Conservation (phyloP, 2,113 vertebrate species). For the Nesoenas mayeri region DNA sequence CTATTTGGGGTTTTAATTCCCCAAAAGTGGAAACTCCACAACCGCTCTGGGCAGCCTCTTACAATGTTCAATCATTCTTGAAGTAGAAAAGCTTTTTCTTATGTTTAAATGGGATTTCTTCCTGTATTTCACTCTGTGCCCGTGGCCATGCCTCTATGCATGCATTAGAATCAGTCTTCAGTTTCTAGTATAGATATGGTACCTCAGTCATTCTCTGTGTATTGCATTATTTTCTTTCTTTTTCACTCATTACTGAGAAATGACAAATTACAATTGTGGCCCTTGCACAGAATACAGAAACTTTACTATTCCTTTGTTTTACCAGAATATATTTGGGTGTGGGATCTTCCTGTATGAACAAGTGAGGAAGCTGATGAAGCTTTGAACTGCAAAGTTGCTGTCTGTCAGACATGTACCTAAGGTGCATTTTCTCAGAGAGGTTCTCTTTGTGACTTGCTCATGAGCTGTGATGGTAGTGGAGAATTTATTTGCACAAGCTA, state of each 20-base stretch:
- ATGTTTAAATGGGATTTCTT: neutral
- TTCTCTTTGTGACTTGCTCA: neutral
- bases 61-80: neutral
- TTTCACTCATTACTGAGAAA: neutral
- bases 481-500: neutral
- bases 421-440: neutral
- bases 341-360: neutral
- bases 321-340: neutral
- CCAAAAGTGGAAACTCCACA: neutral
- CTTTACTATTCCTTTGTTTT: neutral
- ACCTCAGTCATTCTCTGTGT: neutral
- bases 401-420: neutral
- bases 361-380: neutral
- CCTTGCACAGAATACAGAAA: neutral
- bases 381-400: neutral
- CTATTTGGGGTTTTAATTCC: neutral
- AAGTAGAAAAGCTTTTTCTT: neutral
- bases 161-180: neutral
- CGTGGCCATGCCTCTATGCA: accelerated
- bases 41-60: accelerated
- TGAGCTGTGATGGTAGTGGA: neutral
- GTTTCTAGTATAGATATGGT: neutral
- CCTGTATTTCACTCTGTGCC: neutral
- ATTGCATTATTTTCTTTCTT: neutral
- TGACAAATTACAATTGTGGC: neutral